These are phyloP conservation scores for Seira musarum DNA, from an alignment of 2,888 invertebrate species.

Conservation along the genomic window DNA sequence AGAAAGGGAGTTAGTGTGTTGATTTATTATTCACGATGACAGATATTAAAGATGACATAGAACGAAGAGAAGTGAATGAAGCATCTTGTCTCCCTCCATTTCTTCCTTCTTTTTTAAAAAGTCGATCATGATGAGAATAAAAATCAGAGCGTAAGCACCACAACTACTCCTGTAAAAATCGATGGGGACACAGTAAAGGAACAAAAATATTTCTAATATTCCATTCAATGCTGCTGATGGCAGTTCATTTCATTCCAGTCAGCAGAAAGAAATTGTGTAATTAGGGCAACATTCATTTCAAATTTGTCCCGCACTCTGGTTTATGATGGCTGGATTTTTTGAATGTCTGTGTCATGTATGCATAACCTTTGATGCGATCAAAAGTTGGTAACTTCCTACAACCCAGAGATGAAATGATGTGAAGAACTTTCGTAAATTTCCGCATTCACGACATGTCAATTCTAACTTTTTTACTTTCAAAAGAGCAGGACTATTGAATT, in stretches of 20 bases:
- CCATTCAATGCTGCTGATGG: neutral
- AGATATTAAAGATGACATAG: conserved; percentile 33
- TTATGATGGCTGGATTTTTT: no score
- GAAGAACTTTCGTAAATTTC: no score
- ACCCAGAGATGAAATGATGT: no score
- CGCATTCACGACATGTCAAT: no score
- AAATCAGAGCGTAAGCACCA: neutral
- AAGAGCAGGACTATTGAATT: no score
- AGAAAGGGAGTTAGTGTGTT: conserved; percentile 14
- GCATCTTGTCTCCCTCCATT: neutral
- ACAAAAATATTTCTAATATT: neutral
- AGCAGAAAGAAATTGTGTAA: conserved; percentile 43
- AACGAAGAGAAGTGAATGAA: conserved; percentile 9
- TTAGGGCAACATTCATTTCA: conserved; percentile 40
- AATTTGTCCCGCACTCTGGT: no score
- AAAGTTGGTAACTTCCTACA: no score
- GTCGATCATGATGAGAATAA: conserved; percentile 14
- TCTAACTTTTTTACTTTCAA: no score
- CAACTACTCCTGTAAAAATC: neutral
- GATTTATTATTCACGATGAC: conserved; percentile 45
- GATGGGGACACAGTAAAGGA: neutral
- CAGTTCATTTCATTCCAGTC: conserved; percentile 28
- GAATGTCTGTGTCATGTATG: neutral
- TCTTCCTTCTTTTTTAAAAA: conserved; percentile 20
- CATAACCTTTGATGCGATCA: no score